Base-by-base conservation (phyloP, 2,888 invertebrate genomes). In the Gasteruption jaculator region DNA sequence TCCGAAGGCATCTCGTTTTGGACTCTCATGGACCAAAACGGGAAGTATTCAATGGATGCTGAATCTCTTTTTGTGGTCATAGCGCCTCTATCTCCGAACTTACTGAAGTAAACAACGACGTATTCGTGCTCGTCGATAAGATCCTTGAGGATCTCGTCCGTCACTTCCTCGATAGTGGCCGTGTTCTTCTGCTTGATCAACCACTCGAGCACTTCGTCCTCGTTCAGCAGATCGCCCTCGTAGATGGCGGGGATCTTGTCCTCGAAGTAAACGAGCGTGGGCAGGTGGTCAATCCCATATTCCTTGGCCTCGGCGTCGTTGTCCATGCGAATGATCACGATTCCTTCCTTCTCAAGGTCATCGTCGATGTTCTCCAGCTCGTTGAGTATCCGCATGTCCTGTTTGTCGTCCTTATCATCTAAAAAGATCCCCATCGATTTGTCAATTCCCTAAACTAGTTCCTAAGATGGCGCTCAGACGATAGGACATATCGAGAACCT, bases 281-380 rank as follows among this genome's bases (percentile, higher is more conserved):
- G 93, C 10, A 92, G 75, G 65, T 91, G 89, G 68, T 91, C 90
- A 48, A 93, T 86, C 43, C 92, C 92, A 59, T 83, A 91, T 72
- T 91, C 88, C 65, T 89, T 90, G 4, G 92, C 91, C 73, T 92
- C 91, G 15, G 82, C 87, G 37, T 86, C 85, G 62, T 93, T 91
- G 66, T 91, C 90, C 65, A 93, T 87, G 46, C 92, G 82, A 6
- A 92, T 87, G 49, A 93, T 91, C 8, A 91, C 86, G 53, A 93
- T 91, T 4, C 86, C 90, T 74, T 91, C 89, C 62, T 86, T 87
- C 68, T 91, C 90, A 40, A 91, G 71, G 58, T 92, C 91, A 65
- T 91, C 91, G 56, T 92, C 92, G 60, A 93, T 92, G 65, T 91
- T 92, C 71, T 93, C 92, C 49, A 93, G 71, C 71, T 92, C 91